Evolutionary conservation across 2,797 vertebrate genomes (phyloP), one percentile per base, ranked within the genome.

Genomic region (Morelia viridis): DNA sequence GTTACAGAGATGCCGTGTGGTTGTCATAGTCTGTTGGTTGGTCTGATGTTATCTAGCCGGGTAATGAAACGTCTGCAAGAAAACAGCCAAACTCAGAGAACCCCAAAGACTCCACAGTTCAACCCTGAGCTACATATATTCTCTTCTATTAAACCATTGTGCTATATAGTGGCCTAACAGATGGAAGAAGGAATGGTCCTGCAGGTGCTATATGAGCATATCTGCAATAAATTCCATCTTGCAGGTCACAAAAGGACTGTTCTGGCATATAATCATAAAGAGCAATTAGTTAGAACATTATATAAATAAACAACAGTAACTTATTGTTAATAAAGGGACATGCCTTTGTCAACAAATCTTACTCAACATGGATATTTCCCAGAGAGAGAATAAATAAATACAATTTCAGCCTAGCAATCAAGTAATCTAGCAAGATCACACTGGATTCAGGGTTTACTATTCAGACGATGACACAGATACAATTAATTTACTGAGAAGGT

Each of bases 291-390:
- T 91, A 92, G 50, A 94, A n/a, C 71, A 57, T 84, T 88, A 56
- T 89, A 56, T 62, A 85, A 93, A 71, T 28, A 92, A 22, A 93
- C 10, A 88, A 24, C n/a, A 93, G 94, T 13, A 91, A 92, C 71
- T 93, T 56, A 92, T 4, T 41, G 80, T 71, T 68, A 92, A 58
- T 31, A 28, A 61, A 85, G 58, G 6, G 9, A 24, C 60, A 85
- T 85, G 71, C 58, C 71, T 88, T 71, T 92, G 87, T 83, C 58
- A 92, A 24, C 53, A 60, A 64, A 26, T 64, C 71, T 89, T 50
- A 58, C 60, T 89, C 80, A 56, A 92, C 71, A 84, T 56, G 60
- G 57, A 84, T 89, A 46, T 84, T 84, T 76, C 87, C 26, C 56
- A 24, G 62, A 61, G 76, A 53, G 76, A 41, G 58, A 92, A 92